Evolutionary conservation across 1,140 invertebrate genomes (phyloP), one percentile per base, ranked within the genome.

Genomic region (Hyles vespertilio): DNA sequence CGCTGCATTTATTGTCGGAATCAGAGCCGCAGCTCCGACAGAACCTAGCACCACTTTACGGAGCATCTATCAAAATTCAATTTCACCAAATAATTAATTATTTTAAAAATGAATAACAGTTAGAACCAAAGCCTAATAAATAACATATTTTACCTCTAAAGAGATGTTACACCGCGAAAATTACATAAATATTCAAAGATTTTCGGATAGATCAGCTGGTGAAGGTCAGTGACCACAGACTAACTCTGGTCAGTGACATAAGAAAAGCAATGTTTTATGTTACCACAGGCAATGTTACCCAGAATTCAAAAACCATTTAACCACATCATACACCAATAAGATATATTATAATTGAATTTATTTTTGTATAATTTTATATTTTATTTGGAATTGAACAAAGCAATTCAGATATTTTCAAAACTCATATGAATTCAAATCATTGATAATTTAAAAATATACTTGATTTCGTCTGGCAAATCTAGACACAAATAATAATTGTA

Each of bases 11-110:
- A 88, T 69, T 51, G 55, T 70, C 8, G 85, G 85, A 45, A 88
- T 67, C 44, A 89, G 58, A 3, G 74, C 61, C 22, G 81, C 63
- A 48, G 83, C 52, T 7, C 84, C 77, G 11, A 63, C 34, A 32
- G 87, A 81, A 48, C 86, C 83, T 59, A 90, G 49, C 10, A 83
- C 74, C 54, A 89, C 72, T 80, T 80, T 84, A 55, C 87, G 77
- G 33, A 88, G 63, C 83, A 89, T 89, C 87, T 89, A 48, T 11
- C n/a, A 59, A 55, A 33, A 44, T 22, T 22, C 5, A 54, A 40
- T 40, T 5, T 40, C 22, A 22, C 22, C 22, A 22, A 22, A 22
- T 22, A 22, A 22, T 22, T 22, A 22, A 22, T 22, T 22, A 22
- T 22, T 22, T 22, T 22, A 22, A 22, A 22, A 22, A 22, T 22